These are phyloP conservation scores for Dasypolia templi DNA, from an alignment of 2,888 invertebrate genomes.

Conservation along the genomic window DNA sequence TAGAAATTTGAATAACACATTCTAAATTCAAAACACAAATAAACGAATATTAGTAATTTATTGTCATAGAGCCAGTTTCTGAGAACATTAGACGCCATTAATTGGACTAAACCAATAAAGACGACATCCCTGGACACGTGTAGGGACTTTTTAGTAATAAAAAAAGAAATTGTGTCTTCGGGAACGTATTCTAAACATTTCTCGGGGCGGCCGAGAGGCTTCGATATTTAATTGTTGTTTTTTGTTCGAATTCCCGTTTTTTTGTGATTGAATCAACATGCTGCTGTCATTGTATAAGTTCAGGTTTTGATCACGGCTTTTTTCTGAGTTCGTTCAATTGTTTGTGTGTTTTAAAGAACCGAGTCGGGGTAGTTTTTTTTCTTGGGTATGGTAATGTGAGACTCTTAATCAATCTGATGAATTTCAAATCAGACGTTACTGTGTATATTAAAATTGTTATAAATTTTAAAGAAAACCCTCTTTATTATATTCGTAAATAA, in stretches of 20 bases:
- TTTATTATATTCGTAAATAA: constrained; percentile 45
- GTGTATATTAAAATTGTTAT: constrained; percentile 69
- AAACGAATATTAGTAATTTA: constrained; percentile 84
- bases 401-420: constrained; percentile 85
- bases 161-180: constrained; percentile 70
- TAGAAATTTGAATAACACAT: constrained; percentile 65
- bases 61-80: constrained; percentile 77
- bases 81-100: constrained; percentile 87
- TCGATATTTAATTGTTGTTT: constrained; percentile 89
- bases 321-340: constrained; percentile 82
- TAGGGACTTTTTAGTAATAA: constrained; percentile 77
- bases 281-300: constrained; percentile 90
- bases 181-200: constrained; percentile 88
- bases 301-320: constrained; percentile 86
- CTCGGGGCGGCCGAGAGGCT: constrained; percentile 81
- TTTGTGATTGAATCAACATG: constrained; percentile 90
- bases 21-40: constrained; percentile 69
- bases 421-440: constrained; percentile 77
- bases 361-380: constrained; percentile 76
- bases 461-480: constrained; percentile 41
- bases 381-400: constrained; percentile 81
- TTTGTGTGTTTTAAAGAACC: constrained; percentile 88
- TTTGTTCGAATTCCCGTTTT: constrained; percentile 88
- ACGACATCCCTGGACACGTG: constrained; percentile 88
- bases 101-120: constrained; percentile 89